Conservation (phyloP, 2,797 vertebrate genomes). For the Cichlasoma orientale region DNA sequence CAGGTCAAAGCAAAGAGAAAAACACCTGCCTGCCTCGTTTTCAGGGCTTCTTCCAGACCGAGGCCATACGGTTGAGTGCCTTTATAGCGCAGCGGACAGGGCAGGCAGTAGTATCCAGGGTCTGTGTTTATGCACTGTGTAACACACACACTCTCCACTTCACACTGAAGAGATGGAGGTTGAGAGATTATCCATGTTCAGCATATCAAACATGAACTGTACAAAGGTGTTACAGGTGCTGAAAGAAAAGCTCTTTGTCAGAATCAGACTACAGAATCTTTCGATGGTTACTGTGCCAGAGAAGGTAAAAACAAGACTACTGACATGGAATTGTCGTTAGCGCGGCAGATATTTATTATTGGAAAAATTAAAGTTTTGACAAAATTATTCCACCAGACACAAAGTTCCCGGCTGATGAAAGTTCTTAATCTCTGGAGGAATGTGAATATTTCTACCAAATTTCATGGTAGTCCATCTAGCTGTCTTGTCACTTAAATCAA, state of each 20-base stretch:
- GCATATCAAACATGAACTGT: conserved; percentile 12
- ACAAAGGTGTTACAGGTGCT: neutral
- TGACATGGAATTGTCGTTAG: neutral
- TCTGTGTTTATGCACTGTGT: conserved; percentile 93
- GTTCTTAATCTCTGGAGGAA: neutral
- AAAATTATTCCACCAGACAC: neutral
- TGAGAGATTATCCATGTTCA: conserved; percentile 9
- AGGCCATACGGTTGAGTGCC: conserved; percentile 90
- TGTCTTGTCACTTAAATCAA: neutral
- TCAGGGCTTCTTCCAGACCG: conserved; percentile 86
- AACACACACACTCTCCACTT: conserved; percentile 88
- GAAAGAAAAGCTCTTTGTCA: neutral
- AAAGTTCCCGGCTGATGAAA: neutral
- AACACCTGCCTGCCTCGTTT: conserved; percentile 86
- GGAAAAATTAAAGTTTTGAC: neutral
- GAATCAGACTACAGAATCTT: neutral
- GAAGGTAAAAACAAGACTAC: neutral
- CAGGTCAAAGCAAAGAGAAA: neutral
- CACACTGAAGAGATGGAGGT: conserved; percentile 81
- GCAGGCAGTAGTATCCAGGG: conserved; percentile 94
- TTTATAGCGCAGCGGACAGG: conserved; percentile 92
- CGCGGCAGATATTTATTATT: neutral
- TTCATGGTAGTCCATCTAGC: neutral
- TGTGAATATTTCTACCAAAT: neutral
- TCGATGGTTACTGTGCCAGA: neutral